A percentile compares a stretch with the other conserved stretches of the same genome.
phyloP scores from a whole-genome alignment of 2,113 vertebrate genomes.

The rabbit (Oryctolagus cuniculus) region mOryCun1.1 NC_091438.1:127379001-127379500 shows the following conservation, averaged over 20 bases:
- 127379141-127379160: background rate
- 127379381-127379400: slow-evolving; percentile 14
- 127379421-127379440: background rate
- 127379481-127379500: background rate
- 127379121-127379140: background rate
- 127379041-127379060: background rate
- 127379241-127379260: too few relatives aligned
- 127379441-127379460: background rate
- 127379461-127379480: background rate
- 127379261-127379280: background rate
- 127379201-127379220: background rate
- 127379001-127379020: background rate
- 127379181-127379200: background rate
- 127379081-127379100: background rate
- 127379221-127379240: background rate
- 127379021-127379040: slow-evolving; percentile 4
- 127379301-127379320: background rate
- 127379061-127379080: background rate
- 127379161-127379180: background rate
- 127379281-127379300: background rate
- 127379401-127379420: background rate
- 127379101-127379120: background rate
- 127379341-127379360: background rate
- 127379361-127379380: background rate
- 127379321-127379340: background rate